phyloP scores from a whole-genome alignment of 2,113 vertebrate species.

The Fregata magnificens region DNA sequence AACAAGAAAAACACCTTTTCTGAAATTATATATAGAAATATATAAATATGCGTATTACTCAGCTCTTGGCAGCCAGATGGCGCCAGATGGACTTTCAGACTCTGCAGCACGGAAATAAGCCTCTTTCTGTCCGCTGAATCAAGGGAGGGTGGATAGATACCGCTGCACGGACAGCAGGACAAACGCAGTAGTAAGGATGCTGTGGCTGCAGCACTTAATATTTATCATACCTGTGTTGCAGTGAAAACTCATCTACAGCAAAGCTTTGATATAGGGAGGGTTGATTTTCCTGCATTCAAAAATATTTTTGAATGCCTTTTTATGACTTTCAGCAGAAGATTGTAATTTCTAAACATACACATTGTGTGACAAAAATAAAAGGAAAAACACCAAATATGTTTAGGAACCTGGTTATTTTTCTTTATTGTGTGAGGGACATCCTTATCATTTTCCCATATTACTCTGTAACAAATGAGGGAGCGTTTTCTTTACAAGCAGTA shows the following conservation, averaged over 20 bases:
- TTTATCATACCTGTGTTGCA: neutral
- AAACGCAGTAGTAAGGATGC: neutral
- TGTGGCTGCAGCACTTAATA: neutral
- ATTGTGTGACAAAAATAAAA: neutral
- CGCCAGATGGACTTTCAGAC: neutral
- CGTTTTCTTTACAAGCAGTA: neutral
- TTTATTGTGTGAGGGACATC: neutral
- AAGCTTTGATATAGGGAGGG: neutral
- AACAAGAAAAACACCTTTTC: neutral
- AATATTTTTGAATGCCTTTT: neutral
- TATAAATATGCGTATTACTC: neutral
- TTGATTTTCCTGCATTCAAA: neutral
- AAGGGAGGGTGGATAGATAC: fast-evolving
- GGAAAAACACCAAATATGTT: neutral
- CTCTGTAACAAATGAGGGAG: neutral
- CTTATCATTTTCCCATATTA: neutral
- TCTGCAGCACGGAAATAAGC: neutral
- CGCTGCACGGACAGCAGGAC: fast-evolving
- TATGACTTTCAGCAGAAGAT: neutral
- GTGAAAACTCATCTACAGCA: neutral
- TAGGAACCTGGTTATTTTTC: neutral
- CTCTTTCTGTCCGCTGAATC: neutral
- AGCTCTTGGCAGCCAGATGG: slow-evolving; percentile 22
- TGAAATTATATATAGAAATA: neutral
- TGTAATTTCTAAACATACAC: neutral